Conservation (phyloP, 2,113 vertebrate species). For the Prionailurus viverrinus region DNA sequence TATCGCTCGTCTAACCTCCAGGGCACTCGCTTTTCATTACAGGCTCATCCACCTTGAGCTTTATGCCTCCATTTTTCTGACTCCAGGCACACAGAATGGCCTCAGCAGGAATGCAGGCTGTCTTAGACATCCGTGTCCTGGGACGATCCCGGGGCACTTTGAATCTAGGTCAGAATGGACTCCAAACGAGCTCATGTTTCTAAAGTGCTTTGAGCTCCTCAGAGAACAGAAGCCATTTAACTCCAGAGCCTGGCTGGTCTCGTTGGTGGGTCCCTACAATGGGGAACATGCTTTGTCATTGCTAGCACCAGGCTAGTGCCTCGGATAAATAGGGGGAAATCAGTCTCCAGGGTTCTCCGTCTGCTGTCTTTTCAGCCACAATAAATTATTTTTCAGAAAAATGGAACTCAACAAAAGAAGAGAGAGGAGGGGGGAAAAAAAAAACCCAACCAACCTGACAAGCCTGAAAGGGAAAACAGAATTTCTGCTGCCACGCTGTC, state of each 20-base stretch:
- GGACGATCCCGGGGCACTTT: background rate
- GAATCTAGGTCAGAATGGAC: conserved; percentile 49
- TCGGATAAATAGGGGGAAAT: background rate
- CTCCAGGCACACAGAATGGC: background rate
- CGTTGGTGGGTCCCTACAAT: background rate
- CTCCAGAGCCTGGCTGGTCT: background rate
- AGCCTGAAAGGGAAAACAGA: background rate
- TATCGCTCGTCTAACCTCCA: background rate
- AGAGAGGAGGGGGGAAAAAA: background rate
- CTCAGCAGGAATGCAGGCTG: background rate
- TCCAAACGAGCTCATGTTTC: conserved; percentile 53
- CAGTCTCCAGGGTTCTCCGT: conserved; percentile 33
- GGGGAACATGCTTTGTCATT: conserved; percentile 10
- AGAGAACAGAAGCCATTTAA: conserved; percentile 53
- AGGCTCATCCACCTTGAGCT: background rate
- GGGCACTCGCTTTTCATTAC: background rate
- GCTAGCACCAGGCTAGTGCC: background rate
- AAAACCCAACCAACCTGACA: background rate
- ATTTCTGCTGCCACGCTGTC: accelerated
- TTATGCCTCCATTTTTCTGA: background rate
- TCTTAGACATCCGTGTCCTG: background rate
- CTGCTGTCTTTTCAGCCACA: conserved; percentile 54
- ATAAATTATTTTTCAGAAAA: conserved; percentile 68
- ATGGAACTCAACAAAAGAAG: conserved; percentile 45
- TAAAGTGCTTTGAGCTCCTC: conserved; percentile 55